A percentile compares a stretch with the other conserved stretches of the same genome.
Conservation (phyloP, 2,113 vertebrate genomes). For the Platycercus adscitus region DNA sequence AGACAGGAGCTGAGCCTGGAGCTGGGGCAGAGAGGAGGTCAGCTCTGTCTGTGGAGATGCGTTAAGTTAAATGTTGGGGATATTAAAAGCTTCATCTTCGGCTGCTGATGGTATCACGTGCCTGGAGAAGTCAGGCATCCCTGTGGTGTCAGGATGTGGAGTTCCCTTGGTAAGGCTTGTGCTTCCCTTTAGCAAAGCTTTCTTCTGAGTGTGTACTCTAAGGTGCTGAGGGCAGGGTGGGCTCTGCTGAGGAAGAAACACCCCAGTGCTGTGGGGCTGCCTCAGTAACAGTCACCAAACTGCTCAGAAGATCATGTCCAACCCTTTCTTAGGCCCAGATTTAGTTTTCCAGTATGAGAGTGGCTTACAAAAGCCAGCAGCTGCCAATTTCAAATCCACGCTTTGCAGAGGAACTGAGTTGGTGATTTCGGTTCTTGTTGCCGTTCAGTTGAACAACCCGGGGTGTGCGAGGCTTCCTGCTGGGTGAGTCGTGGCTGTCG, state of each 20-base stretch:
- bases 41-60: neutral
- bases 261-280: neutral
- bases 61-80: neutral
- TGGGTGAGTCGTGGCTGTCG: accelerated
- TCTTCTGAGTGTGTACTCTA: accelerated
- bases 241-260: neutral
- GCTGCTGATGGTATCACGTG: neutral
- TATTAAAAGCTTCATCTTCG: neutral
- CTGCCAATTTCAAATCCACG: neutral
- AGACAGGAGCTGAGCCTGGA: neutral
- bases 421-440: neutral
- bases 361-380: neutral
- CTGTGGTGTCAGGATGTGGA: neutral
- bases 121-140: neutral
- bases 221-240: neutral
- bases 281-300: neutral
- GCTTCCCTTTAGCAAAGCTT: neutral
- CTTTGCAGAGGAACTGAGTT: neutral
- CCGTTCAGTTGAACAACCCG: neutral
- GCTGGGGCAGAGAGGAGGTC: neutral
- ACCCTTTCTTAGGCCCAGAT: neutral
- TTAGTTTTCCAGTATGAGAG: neutral
- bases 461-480: neutral
- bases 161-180: neutral
- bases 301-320: neutral